These are phyloP conservation scores for Amblyopsis hoosieri DNA, from an alignment of 2,797 vertebrate species.

Conservation along the genomic window DNA sequence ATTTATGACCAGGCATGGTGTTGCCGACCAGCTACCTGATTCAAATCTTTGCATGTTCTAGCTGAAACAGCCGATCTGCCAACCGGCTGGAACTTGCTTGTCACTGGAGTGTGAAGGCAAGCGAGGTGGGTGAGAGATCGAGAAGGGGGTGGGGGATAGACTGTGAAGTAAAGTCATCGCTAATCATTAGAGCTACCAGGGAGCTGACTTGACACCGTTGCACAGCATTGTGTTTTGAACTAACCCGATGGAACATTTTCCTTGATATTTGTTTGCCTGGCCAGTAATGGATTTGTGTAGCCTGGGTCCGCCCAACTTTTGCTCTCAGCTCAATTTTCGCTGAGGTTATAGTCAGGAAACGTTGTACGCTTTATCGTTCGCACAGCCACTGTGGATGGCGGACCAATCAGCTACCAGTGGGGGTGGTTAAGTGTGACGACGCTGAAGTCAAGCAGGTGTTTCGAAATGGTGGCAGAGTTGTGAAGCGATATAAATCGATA, in stretches of 20 bases:
- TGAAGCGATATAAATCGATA: no score
- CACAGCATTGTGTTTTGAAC: not conserved
- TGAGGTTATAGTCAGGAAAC: no score
- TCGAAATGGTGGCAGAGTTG: no score
- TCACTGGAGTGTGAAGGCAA: not conserved
- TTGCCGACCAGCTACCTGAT: not conserved
- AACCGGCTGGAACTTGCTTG: not conserved
- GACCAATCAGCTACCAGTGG: no score
- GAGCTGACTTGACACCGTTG: no score
- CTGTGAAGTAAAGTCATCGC: slow-evolving; percentile 3
- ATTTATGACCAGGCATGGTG: not conserved
- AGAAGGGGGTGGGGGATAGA: not conserved
- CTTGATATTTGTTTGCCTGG: not conserved
- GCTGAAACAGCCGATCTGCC: not conserved
- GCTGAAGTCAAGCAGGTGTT: no score
- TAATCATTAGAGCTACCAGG: not conserved
- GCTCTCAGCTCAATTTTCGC: no score
- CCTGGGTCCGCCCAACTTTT: not conserved
- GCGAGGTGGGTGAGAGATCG: not conserved
- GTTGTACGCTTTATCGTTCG: no score
- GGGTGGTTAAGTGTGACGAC: no score
- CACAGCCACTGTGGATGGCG: no score
- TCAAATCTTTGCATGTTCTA: not conserved
- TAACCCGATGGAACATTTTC: not conserved
- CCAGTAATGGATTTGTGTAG: not conserved